These are phyloP conservation scores for Leptodactylus fuscus DNA, from an alignment of 2,113 vertebrate genomes.

Conservation along the genomic window DNA sequence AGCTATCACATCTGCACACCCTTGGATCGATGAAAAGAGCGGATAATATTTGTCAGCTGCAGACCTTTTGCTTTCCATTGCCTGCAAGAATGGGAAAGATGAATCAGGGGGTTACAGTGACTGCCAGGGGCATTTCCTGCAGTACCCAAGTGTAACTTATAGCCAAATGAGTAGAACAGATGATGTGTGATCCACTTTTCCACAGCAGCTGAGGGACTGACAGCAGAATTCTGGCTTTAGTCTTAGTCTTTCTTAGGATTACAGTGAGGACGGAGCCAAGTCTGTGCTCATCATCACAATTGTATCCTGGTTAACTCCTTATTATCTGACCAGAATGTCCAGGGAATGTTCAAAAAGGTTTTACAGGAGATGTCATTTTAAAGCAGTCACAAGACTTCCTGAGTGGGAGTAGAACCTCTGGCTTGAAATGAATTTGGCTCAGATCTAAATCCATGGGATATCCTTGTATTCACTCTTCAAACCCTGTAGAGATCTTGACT, in stretches of 20 bases:
- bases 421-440: too few relatives aligned
- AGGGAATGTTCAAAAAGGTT: not conserved
- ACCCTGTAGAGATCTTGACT: too few relatives aligned
- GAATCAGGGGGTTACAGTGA: not conserved
- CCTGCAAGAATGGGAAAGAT: conserved; percentile 54
- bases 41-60: conserved; percentile 80
- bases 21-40: conserved; percentile 78
- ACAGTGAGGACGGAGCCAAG: not conserved
- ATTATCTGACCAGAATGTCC: not conserved
- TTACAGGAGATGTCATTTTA: not conserved
- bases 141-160: conserved; percentile 33
- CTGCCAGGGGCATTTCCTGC: conserved; percentile 49
- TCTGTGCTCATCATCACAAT: not conserved
- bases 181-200: conserved; percentile 35
- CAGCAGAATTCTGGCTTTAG: not conserved
- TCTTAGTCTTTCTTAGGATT: not conserved
- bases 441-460: too few relatives aligned
- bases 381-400: too few relatives aligned
- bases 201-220: conserved; percentile 18
- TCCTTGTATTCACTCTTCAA: too few relatives aligned
- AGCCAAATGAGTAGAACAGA: conserved; percentile 41
- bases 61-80: conserved; percentile 75
- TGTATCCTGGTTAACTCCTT: not conserved
- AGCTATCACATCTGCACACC: conserved; percentile 81
- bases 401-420: too few relatives aligned